Percentiles rank a stretch among this genome's conserved stretches.
Evolutionary conservation across 2,113 vertebrate genomes (phyloP).

Genomic region (Ciconia stormi): DNA sequence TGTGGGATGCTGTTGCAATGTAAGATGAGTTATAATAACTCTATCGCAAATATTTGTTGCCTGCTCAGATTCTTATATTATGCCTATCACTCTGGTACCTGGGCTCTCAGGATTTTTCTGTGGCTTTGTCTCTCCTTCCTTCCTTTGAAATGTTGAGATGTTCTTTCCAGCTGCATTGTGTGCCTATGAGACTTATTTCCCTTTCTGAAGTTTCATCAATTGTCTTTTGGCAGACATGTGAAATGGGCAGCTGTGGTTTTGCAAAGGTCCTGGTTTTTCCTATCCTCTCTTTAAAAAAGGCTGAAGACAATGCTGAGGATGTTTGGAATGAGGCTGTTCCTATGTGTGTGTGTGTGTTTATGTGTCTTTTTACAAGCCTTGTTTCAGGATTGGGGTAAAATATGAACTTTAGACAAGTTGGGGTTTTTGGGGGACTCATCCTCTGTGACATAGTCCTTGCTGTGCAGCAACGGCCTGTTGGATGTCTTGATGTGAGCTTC

Average conservation of each 20-base stretch:
- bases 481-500: background rate
- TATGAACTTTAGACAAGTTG: background rate
- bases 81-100: background rate
- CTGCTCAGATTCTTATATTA: background rate
- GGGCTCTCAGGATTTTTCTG: background rate
- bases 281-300: background rate
- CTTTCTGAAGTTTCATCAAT: background rate
- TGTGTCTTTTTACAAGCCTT: background rate
- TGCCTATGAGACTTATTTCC: background rate
- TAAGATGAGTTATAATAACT: background rate
- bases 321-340: background rate
- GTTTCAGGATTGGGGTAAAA: background rate
- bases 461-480: background rate
- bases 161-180: background rate
- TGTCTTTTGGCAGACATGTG: background rate
- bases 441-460: background rate
- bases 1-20: background rate
- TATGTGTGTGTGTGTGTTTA: background rate
- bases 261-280: background rate
- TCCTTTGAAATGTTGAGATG: background rate
- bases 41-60: background rate
- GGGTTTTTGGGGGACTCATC: rapidly evolving
- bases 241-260: background rate
- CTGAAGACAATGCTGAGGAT: background rate
- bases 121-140: background rate